These are phyloP conservation scores for Anoncus sp. DNA, from an alignment of 2,888 invertebrate genomes.

Conservation along the genomic window DNA sequence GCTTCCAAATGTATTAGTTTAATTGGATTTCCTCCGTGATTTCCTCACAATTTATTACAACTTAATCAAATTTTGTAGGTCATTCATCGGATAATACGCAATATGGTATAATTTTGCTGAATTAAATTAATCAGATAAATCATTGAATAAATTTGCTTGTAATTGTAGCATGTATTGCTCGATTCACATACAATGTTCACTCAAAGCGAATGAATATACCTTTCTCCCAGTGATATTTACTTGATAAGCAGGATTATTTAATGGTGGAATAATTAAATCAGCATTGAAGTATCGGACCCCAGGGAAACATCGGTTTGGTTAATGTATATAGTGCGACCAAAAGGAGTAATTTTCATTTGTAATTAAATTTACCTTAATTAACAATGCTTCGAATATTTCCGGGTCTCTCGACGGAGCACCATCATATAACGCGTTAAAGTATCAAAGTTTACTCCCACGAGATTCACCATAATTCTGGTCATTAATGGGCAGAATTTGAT, in stretches of 20 bases:
- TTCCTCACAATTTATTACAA: no score
- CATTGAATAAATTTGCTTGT: no score
- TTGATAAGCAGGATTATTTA: constrained; percentile 36
- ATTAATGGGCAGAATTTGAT: no score
- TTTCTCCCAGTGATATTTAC: not conserved
- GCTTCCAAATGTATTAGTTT: no score
- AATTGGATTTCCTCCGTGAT: no score
- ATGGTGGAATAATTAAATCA: constrained; percentile 32
- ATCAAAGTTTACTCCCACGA: constrained; percentile 52
- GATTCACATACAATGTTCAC: not conserved
- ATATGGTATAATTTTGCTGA: no score
- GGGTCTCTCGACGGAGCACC: not conserved
- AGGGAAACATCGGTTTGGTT: constrained; percentile 30
- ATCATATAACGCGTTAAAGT: constrained; percentile 48
- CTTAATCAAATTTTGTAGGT: no score
- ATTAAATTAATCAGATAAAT: no score
- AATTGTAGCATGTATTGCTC: not conserved
- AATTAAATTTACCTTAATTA: constrained; percentile 54
- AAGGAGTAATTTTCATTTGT: constrained; percentile 40
- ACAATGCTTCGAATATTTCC: constrained; percentile 37
- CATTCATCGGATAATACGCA: no score
- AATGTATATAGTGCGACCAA: not conserved
- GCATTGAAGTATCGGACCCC: constrained; percentile 37
- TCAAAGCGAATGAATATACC: not conserved
- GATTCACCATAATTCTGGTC: constrained; percentile 33